A percentile compares a stretch with the other conserved stretches of the same genome.
Evolutionary conservation across 2,888 invertebrate species (phyloP).

Genomic region (Drosophila prostipennis): DNA sequence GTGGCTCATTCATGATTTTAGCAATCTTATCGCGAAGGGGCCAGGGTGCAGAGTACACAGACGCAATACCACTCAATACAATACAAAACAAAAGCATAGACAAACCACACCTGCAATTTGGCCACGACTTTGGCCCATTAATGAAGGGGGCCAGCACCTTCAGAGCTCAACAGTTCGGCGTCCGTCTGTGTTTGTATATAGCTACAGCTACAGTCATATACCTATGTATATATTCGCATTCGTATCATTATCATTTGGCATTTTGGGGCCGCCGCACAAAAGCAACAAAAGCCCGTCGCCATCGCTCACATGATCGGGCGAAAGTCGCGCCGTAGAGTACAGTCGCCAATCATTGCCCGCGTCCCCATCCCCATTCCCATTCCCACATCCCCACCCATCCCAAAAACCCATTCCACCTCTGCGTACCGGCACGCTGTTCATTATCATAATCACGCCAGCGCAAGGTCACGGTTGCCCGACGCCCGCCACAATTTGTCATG

Average conservation of each 20-base stretch:
- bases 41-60: constrained; percentile 54
- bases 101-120: constrained; percentile 38
- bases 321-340: constrained; percentile 56
- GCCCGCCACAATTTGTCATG: constrained; percentile 31
- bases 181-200: constrained; percentile 21
- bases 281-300: constrained; percentile 42
- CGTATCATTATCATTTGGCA: constrained; percentile 40
- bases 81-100: constrained; percentile 4
- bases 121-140: constrained; percentile 54
- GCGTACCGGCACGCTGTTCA: constrained; percentile 43
- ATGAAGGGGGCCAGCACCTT: constrained; percentile 37
- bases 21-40: constrained; percentile 61
- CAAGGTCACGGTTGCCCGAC: constrained; percentile 61
- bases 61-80: constrained; percentile 19
- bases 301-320: constrained; percentile 71
- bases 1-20: constrained; percentile 64
- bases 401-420: constrained; percentile 12
- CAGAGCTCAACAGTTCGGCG: constrained; percentile 7
- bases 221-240: constrained; percentile 3
- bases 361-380: not conserved
- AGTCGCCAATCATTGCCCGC: constrained; percentile 46
- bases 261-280: constrained; percentile 21
- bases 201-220: not conserved
- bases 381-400: constrained; percentile 3
- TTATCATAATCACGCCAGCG: constrained; percentile 72